phyloP scores from a whole-genome alignment of 2,113 vertebrate species.

The Progne subis region DNA sequence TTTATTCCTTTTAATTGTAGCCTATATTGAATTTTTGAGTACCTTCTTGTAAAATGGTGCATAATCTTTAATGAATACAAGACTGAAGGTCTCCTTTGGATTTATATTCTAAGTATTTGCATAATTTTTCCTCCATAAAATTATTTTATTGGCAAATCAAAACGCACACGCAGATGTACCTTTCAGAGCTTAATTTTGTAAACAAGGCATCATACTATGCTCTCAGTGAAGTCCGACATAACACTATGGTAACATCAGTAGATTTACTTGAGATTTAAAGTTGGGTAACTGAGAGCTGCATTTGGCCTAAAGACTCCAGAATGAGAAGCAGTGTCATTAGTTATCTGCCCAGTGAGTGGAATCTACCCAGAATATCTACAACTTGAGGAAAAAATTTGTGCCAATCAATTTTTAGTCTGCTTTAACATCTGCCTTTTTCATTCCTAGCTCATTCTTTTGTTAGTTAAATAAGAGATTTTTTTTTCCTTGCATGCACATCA shows the following conservation, averaged over 20 bases:
- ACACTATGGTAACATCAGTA: background rate
- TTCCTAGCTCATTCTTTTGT: conserved; percentile 48
- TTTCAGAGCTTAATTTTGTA: conserved; percentile 51
- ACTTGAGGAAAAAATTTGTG: background rate
- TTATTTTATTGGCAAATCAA: conserved; percentile 66
- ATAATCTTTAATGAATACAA: conserved; percentile 70
- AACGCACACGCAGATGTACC: conserved; percentile 47
- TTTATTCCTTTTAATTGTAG: conserved; percentile 60
- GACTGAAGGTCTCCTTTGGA: conserved; percentile 34
- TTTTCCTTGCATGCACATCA: background rate
- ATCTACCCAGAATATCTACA: conserved; percentile 41
- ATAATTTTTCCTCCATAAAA: conserved; percentile 65
- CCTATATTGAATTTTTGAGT: conserved; percentile 46
- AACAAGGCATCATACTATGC: background rate
- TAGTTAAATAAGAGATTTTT: conserved; percentile 50
- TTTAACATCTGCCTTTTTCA: conserved; percentile 39
- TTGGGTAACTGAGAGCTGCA: background rate
- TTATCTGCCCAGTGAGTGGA: conserved; percentile 39
- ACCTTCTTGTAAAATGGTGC: conserved; percentile 57
- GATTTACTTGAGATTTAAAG: conserved; percentile 5
- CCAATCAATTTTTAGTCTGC: conserved; percentile 49
- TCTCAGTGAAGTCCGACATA: background rate
- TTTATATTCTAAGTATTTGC: conserved; percentile 65
- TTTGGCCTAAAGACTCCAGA: conserved; percentile 39
- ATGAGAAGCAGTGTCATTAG: conserved; percentile 42